Evolutionary conservation across 2,888 invertebrate genomes (phyloP).

Genomic region (Dioctria linearis): DNA sequence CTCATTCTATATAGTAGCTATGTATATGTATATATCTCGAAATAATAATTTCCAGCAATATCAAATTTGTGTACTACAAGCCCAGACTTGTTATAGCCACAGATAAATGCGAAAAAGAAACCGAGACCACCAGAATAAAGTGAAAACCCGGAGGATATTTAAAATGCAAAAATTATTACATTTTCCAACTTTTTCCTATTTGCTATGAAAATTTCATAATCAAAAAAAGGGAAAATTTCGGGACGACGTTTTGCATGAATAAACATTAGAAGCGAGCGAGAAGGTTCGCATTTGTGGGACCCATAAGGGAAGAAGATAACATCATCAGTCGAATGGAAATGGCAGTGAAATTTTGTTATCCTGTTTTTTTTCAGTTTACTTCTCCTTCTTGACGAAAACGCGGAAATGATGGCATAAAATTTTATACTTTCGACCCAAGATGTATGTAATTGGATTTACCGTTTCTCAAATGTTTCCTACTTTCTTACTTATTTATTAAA

Average conservation of each 20-base stretch:
- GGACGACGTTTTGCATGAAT: conserved; percentile 58
- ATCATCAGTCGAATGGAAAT: conserved; percentile 36
- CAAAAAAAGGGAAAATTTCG: conserved; percentile 50
- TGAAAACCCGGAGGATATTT: conserved; percentile 62
- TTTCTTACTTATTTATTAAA: conserved; percentile 44
- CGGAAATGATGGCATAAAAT: conserved; percentile 54
- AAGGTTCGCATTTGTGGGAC: conserved; percentile 20
- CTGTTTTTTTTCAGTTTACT: conserved; percentile 41
- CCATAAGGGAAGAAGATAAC: conserved; percentile 32
- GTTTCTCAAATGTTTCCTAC: conserved; percentile 31
- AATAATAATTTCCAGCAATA: conserved; percentile 47
- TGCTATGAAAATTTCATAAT: conserved; percentile 58
- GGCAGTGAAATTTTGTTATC: conserved; percentile 48
- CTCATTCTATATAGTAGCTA: conserved; percentile 15
- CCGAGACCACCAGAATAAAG: conserved; percentile 59
- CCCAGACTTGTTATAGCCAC: conserved; percentile 43
- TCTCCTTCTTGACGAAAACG: conserved; percentile 6
- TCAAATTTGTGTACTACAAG: conserved; percentile 46
- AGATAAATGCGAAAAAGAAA: conserved; percentile 36
- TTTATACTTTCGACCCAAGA: conserved; percentile 55
- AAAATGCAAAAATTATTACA: conserved; percentile 63
- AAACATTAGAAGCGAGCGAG: conserved; percentile 51
- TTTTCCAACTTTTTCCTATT: conserved; percentile 59
- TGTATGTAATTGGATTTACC: conserved; percentile 54
- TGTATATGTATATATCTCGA: background rate